Percentiles rank a stretch among this genome's conserved stretches.
phyloP scores from a whole-genome alignment of 2,797 vertebrate species.

The Danio choprae region DNA sequence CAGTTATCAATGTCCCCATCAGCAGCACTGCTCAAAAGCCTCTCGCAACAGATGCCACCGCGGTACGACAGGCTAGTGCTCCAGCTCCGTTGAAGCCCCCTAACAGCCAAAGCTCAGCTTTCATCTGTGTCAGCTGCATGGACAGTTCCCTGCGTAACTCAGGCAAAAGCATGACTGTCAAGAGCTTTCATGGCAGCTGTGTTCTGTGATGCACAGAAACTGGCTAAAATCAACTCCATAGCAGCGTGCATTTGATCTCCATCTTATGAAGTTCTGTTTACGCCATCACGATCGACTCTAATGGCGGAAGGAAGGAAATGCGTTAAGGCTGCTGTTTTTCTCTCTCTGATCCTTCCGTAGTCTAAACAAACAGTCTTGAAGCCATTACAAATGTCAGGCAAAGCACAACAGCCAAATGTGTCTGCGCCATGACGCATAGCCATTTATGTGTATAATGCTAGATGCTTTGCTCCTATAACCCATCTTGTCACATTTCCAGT shows the following conservation, averaged over 20 bases:
- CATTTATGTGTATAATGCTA: constrained; percentile 61
- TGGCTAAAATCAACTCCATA: constrained; percentile 34
- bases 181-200: constrained; percentile 48
- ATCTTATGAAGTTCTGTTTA: constrained; percentile 36
- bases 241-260: constrained; percentile 51
- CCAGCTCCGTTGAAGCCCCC: constrained; percentile 26
- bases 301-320: constrained; percentile 68
- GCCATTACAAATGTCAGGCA: constrained; percentile 70
- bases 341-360: constrained; percentile 54
- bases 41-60: constrained; percentile 55
- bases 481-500: constrained; percentile 61
- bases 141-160: constrained; percentile 41
- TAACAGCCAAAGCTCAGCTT: constrained; percentile 26
- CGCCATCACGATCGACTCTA: constrained; percentile 56
- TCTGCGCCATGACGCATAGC: constrained; percentile 56
- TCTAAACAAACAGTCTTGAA: constrained; percentile 67
- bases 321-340: constrained; percentile 55
- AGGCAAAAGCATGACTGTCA: constrained; percentile 25
- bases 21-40: constrained; percentile 46
- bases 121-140: constrained; percentile 42
- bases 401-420: constrained; percentile 48
- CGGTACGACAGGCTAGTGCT: constrained; percentile 38
- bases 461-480: constrained; percentile 60
- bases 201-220: constrained; percentile 18
- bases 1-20: constrained; percentile 53